Conservation (phyloP, 2,888 invertebrate genomes). For the Pomacea canaliculata region DNA sequence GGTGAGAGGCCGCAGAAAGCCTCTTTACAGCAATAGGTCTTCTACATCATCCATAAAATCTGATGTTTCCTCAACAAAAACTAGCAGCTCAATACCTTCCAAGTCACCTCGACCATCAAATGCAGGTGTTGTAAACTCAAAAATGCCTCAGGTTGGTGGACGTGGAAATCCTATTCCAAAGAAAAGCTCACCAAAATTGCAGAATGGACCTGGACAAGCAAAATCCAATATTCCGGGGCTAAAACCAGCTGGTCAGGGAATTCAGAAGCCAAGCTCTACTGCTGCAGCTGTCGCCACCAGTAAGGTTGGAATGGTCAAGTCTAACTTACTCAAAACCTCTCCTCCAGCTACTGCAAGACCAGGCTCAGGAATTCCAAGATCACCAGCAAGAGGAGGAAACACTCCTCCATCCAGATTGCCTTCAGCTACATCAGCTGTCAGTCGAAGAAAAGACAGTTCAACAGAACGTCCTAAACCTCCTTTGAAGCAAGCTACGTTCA, state of each 20-base stretch:
- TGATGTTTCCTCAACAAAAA: conserved; percentile 4
- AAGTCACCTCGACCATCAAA: background rate
- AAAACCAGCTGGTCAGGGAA: background rate
- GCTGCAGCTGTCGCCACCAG: background rate
- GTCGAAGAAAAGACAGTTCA: background rate
- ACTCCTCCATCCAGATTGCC: conserved; percentile 17
- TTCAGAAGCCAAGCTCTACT: background rate
- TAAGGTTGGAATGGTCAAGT: background rate
- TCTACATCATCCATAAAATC: conserved; percentile 4
- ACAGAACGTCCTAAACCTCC: conserved; percentile 53
- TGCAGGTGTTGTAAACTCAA: conserved; percentile 1
- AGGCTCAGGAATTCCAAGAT: conserved; percentile 32
- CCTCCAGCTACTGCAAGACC: conserved; percentile 14
- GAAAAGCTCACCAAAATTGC: conserved; percentile 33
- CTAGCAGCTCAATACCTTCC: background rate
- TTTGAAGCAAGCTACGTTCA: conserved; percentile 91
- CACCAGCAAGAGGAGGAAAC: conserved; percentile 21
- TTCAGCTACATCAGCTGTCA: background rate
- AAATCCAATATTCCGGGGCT: conserved; percentile 8
- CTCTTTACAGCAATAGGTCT: conserved; percentile 39
- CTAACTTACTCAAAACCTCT: conserved; percentile 22
- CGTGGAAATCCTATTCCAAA: background rate
- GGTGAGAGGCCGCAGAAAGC: conserved; percentile 55
- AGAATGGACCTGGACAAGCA: conserved; percentile 15
- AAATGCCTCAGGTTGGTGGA: background rate